Evolutionary conservation across 2,888 invertebrate genomes (phyloP).

Genomic region (Seira musarum): DNA sequence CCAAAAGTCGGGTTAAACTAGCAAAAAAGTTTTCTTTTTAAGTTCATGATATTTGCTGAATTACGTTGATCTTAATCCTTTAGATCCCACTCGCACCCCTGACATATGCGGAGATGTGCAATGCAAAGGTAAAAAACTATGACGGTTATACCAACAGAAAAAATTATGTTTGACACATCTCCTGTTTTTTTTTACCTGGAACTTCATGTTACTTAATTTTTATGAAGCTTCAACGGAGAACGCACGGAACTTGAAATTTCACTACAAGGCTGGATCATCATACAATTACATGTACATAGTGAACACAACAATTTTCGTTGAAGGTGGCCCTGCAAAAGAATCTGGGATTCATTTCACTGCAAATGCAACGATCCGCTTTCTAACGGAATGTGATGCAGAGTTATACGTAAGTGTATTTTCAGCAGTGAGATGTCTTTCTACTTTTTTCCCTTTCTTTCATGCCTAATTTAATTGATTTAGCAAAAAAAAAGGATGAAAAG

Average conservation of each 20-base stretch:
- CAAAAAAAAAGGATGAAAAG: not conserved
- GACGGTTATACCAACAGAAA: not conserved
- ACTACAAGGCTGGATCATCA: slow-evolving; percentile 67
- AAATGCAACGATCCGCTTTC: slow-evolving; percentile 68
- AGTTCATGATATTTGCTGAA: not conserved
- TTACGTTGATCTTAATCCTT: slow-evolving; percentile 1
- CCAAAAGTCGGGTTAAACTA: too few species aligned
- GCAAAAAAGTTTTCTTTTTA: not conserved
- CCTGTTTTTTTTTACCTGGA: not conserved
- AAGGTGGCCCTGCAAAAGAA: slow-evolving; percentile 65
- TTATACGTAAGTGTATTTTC: slow-evolving; percentile 65
- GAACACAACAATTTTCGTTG: slow-evolving; percentile 68
- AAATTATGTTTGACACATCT: slow-evolving; percentile 5
- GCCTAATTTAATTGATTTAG: not conserved
- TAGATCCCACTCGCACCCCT: slow-evolving; percentile 59
- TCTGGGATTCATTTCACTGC: slow-evolving; percentile 69
- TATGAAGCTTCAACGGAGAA: not conserved
- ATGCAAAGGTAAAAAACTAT: slow-evolving; percentile 55
- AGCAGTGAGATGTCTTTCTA: not conserved
- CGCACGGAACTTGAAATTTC: slow-evolving; percentile 65
- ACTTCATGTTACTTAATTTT: not conserved
- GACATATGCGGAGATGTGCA: slow-evolving; percentile 62
- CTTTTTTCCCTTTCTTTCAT: not conserved
- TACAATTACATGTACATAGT: slow-evolving; percentile 70
- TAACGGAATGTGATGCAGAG: slow-evolving; percentile 69